phyloP scores from a whole-genome alignment of 1,140 invertebrate species.

The Chironomus tepperi region DNA sequence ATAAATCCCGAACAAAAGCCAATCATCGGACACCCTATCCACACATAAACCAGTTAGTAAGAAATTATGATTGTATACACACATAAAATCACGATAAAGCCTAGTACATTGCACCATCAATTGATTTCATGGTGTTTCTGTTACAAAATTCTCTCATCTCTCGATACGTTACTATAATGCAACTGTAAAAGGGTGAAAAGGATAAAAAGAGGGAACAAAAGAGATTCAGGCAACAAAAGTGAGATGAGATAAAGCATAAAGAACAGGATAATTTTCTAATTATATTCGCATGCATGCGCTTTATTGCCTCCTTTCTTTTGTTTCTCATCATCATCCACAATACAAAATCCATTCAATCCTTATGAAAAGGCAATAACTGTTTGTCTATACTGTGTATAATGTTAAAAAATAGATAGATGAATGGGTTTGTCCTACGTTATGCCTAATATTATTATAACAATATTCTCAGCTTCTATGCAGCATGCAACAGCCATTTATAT shows the following conservation, averaged over 20 bases:
- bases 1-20: too few species aligned
- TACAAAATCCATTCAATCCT: not conserved
- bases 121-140: slow-evolving; percentile 25
- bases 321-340: slow-evolving; percentile 5
- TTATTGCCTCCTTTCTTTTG: not conserved
- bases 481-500: slow-evolving; percentile 7
- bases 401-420: too few species aligned
- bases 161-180: too few species aligned
- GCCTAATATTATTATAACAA: too few species aligned
- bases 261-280: slow-evolving; percentile 14
- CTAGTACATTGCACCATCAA: not conserved
- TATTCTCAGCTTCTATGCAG: not conserved
- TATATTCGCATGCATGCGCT: slow-evolving; percentile 11
- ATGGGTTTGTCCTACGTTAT: too few species aligned
- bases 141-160: slow-evolving; percentile 29
- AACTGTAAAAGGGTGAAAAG: slow-evolving; percentile 21
- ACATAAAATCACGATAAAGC: too few species aligned
- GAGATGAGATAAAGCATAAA: not conserved
- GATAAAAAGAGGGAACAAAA: slow-evolving; percentile 34
- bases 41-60: not conserved
- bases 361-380: slow-evolving; percentile 1
- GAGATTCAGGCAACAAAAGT: too few species aligned
- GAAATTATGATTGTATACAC: not conserved
- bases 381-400: not conserved
- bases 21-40: too few species aligned